These are phyloP conservation scores for Thalassoma bifasciatum DNA, from an alignment of 2,113 vertebrate genomes.

Conservation along the genomic window DNA sequence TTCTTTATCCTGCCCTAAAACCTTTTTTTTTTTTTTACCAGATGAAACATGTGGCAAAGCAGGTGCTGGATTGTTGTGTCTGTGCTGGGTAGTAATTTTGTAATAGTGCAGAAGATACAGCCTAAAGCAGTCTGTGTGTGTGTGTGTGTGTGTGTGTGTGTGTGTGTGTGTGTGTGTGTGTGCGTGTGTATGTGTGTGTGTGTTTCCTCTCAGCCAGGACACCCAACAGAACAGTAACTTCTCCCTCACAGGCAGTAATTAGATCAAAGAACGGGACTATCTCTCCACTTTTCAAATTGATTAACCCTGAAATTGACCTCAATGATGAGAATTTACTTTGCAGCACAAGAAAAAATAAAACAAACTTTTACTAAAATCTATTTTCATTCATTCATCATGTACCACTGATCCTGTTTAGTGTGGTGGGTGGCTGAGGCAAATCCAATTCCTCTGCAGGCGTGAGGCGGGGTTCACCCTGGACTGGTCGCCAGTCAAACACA, in stretches of 20 bases:
- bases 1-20: neutral
- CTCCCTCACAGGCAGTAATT: neutral
- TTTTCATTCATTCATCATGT: too few relatives aligned
- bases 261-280: neutral
- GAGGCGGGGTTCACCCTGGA: too few relatives aligned
- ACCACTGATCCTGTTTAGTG: too few relatives aligned
- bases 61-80: slow-evolving; percentile 13
- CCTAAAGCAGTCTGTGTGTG: neutral
- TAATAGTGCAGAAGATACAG: neutral
- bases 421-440: too few relatives aligned
- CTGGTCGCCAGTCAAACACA: too few relatives aligned
- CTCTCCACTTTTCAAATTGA: neutral
- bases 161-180: neutral
- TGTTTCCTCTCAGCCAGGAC: neutral
- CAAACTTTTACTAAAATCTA: too few relatives aligned
- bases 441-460: too few relatives aligned
- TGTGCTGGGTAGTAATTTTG: neutral
- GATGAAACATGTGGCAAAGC: neutral
- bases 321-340: neutral
- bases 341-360: neutral
- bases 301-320: neutral
- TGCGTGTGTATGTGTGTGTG: neutral
- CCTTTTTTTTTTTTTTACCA: neutral
- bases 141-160: neutral
- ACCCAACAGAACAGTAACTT: neutral